Percentiles rank a stretch among this genome's conserved stretches.
Conservation (phyloP, 2,797 vertebrate genomes). For the Trematomus bernacchii region DNA sequence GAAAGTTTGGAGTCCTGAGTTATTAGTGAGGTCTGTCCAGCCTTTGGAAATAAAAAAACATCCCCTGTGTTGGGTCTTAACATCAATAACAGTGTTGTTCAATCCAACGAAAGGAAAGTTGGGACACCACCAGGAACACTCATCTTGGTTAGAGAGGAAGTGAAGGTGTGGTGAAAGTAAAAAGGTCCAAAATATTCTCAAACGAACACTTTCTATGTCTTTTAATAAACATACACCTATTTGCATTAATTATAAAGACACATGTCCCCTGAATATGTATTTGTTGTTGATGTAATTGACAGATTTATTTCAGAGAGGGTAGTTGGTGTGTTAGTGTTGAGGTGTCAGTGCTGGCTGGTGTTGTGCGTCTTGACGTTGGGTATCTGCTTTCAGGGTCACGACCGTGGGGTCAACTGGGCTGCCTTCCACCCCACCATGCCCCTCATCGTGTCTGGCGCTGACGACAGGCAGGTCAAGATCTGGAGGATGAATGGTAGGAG, state of each 20-base stretch:
- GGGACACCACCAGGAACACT: background rate
- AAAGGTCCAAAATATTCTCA: background rate
- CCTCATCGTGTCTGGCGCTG: slow-evolving; percentile 96
- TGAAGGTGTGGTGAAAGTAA: background rate
- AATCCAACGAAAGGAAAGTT: background rate
- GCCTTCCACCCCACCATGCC: slow-evolving; percentile 98
- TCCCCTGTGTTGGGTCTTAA: slow-evolving; percentile 1
- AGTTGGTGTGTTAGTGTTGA: background rate
- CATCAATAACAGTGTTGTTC: background rate
- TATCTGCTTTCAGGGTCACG: slow-evolving; percentile 88
- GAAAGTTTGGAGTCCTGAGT: background rate
- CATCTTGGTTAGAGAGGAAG: background rate
- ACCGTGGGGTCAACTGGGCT: slow-evolving; percentile 97
- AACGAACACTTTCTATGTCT: background rate
- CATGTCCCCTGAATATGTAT: background rate
- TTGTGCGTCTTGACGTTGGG: slow-evolving; percentile 12
- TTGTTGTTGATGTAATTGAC: background rate
- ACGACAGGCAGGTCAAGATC: slow-evolving; percentile 97
- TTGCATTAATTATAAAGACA: background rate
- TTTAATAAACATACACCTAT: background rate
- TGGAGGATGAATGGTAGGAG: slow-evolving; percentile 94
- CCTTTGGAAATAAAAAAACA: slow-evolving; percentile 11
- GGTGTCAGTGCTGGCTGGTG: background rate
- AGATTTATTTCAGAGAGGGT: background rate
- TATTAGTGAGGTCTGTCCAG: background rate